Evolutionary conservation across 1,140 invertebrate genomes (phyloP), one percentile per base, ranked within the genome.

Genomic region (Pseudomyrmex dendroicus): DNA sequence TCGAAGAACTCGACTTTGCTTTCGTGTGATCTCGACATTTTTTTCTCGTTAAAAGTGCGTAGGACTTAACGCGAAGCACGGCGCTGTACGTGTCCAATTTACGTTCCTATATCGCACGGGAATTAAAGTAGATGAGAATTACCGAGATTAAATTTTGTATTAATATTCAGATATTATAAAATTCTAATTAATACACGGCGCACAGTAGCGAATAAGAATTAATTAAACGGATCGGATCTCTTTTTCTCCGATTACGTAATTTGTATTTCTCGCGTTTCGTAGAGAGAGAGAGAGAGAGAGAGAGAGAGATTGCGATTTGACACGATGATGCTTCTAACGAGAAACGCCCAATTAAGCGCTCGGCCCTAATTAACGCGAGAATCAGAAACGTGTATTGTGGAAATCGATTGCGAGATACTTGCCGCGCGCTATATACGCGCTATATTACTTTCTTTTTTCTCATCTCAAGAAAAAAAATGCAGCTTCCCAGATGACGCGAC

Each of bases 351-450:
- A 86, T 85, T 46, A 85, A 83, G 48, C 46, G 13, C 20, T 72
- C 17, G 63, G 15, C 10, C n/a, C 5, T 83, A 88, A 83, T 83
- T 62, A 70, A 64, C 72, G 83, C 76, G 83, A 50, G 62, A 70
- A 74, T 77, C 9, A 52, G 35, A 1, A 61, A 35, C 35, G n/a
- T 15, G 54, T 73, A 86, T 86, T 76, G 66, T 85, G 22, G 63
- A 68, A 80, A 35, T 86, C 78, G n/a, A 62, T 89, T 73, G 68
- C 70, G 50, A 80, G 66, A 82, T 80, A 80, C 35, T 35, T 25
- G 13, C 10, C 13, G 20, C 62, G 22, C 44, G 62, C 61, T 25
- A 35, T 17, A 35, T 35, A 63, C 70, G 67, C 35, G 35, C 20
- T 0, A 70, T 35, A 20, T 20, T 20, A 77, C 46, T 86, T 85